These are phyloP conservation scores for Zaprionus vittiger DNA, from an alignment of 1,140 invertebrate genomes.

Conservation along the genomic window DNA sequence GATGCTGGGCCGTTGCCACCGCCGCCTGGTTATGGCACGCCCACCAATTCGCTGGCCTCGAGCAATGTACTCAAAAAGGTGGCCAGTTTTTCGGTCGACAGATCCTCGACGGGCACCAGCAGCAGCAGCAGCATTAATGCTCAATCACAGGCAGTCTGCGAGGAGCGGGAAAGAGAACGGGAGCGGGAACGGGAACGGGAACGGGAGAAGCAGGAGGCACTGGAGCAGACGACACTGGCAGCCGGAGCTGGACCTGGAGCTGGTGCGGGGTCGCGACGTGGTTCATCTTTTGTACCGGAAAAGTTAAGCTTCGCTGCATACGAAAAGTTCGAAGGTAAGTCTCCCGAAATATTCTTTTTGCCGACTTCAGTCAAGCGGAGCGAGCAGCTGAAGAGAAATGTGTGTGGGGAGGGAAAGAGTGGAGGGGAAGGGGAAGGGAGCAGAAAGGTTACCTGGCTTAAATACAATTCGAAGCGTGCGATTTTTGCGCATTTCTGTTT, in stretches of 20 bases:
- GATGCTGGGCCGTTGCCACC: slow-evolving; percentile 52
- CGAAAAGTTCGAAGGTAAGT: slow-evolving; percentile 95
- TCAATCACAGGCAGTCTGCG: slow-evolving; percentile 31
- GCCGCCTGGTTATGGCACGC: slow-evolving; percentile 74
- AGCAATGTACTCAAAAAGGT: slow-evolving; percentile 92
- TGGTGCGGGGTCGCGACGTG: slow-evolving; percentile 81
- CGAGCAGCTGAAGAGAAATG: background rate
- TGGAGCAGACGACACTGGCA: slow-evolving; percentile 15
- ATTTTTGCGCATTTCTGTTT: slow-evolving; percentile 49
- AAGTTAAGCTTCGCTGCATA: slow-evolving; percentile 93
- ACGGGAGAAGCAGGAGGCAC: slow-evolving; percentile 48
- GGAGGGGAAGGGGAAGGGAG: background rate
- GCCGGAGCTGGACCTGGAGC: slow-evolving; percentile 38
- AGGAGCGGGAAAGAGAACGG: slow-evolving; percentile 35
- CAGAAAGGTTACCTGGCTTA: slow-evolving; percentile 10
- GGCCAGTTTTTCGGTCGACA: slow-evolving; percentile 91
- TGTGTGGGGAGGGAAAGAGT: background rate
- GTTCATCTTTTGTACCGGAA: slow-evolving; percentile 91
- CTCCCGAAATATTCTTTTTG: slow-evolving; percentile 21
- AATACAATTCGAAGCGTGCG: slow-evolving; percentile 23
- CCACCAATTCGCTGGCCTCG: slow-evolving; percentile 84
- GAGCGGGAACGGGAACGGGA: slow-evolving; percentile 56
- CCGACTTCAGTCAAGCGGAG: slow-evolving; percentile 30
- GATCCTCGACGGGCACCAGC: slow-evolving; percentile 72
- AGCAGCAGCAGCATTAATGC: slow-evolving; percentile 37